Base-by-base conservation (phyloP, 2,113 vertebrate genomes). In the Lepisosteus oculatus region DNA sequence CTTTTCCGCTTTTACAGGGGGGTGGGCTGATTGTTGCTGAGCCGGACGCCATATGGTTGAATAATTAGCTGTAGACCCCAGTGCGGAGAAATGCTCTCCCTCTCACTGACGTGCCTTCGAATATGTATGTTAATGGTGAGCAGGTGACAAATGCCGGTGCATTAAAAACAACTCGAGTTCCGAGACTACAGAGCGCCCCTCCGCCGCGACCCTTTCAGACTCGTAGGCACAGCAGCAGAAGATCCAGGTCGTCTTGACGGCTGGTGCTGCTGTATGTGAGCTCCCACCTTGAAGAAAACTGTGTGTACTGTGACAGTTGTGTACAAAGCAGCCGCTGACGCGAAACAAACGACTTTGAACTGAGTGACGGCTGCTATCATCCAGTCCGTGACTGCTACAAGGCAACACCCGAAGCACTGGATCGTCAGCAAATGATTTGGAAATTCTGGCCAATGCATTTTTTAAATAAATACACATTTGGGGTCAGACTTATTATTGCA, bases 51-150 rank as follows among this genome's bases (percentile, higher is more conserved):
- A 98, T 98, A 98, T 98, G 97, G 96, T 85, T 77, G 93, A 95
- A 97, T 96, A 97, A 99, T 99, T 96, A 97, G 94, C 94, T 94
- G 94, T 91, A 86, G 90, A 93, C 90, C 89, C 87, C 85, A 81
- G 87, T 94, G 90, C 83, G 91, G 88, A 94, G 94, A 93, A 94
- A 93, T 89, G 87, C 83, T 80, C 54, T 0, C 79, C 78, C 78
- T 43, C 67, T 81, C 87, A 88, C 84, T 93, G 88, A 85, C 83
- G 87, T 83, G 85, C 82, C 77, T 91, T 86, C 90, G 90, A 92
- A 90, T 92, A 92, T 86, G 84, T 86, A 88, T 86, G 77, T 89
- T 90, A 90, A 90, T 92, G 92, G 93, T 90, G 83, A 80, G 82
- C 74, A 78, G 70, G 84, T 72, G 76, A 76, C 80, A 92, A 93